phyloP scores from a whole-genome alignment of 2,113 vertebrate genomes.

The Oreotrochilus melanogaster region DNA sequence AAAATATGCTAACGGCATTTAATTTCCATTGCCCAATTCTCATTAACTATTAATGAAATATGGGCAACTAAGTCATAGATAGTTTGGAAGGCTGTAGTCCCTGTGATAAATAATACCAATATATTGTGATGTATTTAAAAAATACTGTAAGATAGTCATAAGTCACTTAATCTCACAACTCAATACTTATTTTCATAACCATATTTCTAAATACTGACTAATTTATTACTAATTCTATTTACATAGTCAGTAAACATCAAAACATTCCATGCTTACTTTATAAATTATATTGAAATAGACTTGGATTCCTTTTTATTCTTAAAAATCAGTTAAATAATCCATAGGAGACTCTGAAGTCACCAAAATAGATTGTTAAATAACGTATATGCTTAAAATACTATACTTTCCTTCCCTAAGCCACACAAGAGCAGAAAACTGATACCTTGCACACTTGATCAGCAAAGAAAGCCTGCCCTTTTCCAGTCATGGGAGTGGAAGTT shows the following conservation, averaged over 20 bases:
- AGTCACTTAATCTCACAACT: background rate
- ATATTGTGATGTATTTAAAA: background rate
- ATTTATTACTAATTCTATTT: background rate
- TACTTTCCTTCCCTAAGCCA: background rate
- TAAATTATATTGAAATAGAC: background rate
- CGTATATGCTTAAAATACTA: background rate
- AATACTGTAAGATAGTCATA: background rate
- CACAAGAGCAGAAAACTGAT: background rate
- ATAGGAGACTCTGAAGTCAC: background rate
- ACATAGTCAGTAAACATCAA: background rate
- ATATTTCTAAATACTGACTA: background rate
- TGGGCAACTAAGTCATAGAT: background rate
- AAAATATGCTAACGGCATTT: background rate
- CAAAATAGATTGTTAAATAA: background rate
- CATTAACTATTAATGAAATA: background rate
- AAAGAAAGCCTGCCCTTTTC: constrained; percentile 82
- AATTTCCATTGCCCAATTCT: background rate
- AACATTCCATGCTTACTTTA: background rate
- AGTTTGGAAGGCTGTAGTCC: background rate
- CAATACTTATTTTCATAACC: background rate
- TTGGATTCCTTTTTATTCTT: background rate
- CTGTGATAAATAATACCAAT: background rate
- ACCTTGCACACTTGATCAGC: constrained; percentile 80
- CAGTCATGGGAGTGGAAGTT: constrained; percentile 81
- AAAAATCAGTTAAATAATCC: background rate